Base-by-base conservation (phyloP, 2,888 invertebrate species). In the Dryomyza anilis region DNA sequence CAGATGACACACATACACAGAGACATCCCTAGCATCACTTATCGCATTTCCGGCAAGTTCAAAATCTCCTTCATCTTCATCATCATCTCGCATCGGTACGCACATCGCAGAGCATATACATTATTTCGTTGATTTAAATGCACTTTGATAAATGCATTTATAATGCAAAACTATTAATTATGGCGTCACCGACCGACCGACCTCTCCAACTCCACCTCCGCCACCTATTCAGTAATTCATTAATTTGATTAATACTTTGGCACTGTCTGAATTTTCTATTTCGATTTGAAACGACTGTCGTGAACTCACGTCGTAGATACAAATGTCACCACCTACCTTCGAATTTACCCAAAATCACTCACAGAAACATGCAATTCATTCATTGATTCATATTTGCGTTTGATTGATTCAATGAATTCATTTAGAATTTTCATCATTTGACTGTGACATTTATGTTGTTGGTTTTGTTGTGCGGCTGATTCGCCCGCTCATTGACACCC, bases 91-190 rank as follows among this genome's bases (percentile, higher is more conserved):
- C 21, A 29, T 55, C 30, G 19, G 21, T 33, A 6, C 36, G 21
- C 29, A 53, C 43, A 61, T 52, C 61, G 29, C 16, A 43, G 21
- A 29, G 53, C 39, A 53, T 45, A 61, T 61, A 53, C 52, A 61
- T 61, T 61, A 45, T 43, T 43, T 39, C 33, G 27, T 39, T 16
- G 23, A 61, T 43, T 43, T 43, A 61, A 61, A 53, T 43, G 53
- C 39, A 61, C 25, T 30, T 16, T 61, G 61, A 61, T 61, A 53
- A 61, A 61, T 61, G 61, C 43, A 53, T 61, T 61, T 53, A 61
- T 61, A 53, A 61, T 53, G 61, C 29, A 53, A 61, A 61, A 29
- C 53, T 39, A 61, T 61, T 61, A 61, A 61, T 61, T 53, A 61
- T 60, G 30, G 14, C 10, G 39, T 25, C 23, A 16, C 58, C 29